Evolutionary conservation across 2,888 invertebrate species (phyloP).

Genomic region (Nasonovia ribisnigri): DNA sequence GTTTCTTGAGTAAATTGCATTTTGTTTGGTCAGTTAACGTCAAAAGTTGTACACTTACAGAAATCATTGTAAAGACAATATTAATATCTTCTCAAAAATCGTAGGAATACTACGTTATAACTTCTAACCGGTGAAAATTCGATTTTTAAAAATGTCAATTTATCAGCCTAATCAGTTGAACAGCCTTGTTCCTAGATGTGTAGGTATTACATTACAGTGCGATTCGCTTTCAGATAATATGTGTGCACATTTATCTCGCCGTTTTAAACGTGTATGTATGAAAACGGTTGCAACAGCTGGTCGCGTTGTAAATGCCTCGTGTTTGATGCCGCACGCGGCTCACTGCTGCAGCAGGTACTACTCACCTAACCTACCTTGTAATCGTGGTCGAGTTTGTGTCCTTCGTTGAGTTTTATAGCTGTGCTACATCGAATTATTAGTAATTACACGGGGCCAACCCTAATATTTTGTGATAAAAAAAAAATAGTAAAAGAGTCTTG

Average conservation of each 20-base stretch:
- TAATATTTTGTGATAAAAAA: neutral
- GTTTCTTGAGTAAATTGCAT: neutral
- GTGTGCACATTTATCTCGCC: neutral
- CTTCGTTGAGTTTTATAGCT: neutral
- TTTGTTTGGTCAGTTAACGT: neutral
- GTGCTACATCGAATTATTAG: neutral
- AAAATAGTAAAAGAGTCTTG: neutral
- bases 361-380: neutral
- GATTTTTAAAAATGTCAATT: neutral
- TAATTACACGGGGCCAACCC: neutral
- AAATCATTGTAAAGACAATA: neutral
- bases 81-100: neutral
- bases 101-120: neutral
- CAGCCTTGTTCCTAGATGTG: neutral
- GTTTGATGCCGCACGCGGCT: neutral
- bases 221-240: neutral
- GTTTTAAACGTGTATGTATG: neutral
- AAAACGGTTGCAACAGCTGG: neutral
- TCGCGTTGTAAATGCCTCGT: neutral
- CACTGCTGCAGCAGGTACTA: neutral
- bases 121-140: neutral
- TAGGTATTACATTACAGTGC: neutral
- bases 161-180: neutral
- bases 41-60: neutral
- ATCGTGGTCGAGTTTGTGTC: neutral